These are phyloP conservation scores for Endotricha flammealis DNA, from an alignment of 2,888 invertebrate genomes.

Conservation along the genomic window DNA sequence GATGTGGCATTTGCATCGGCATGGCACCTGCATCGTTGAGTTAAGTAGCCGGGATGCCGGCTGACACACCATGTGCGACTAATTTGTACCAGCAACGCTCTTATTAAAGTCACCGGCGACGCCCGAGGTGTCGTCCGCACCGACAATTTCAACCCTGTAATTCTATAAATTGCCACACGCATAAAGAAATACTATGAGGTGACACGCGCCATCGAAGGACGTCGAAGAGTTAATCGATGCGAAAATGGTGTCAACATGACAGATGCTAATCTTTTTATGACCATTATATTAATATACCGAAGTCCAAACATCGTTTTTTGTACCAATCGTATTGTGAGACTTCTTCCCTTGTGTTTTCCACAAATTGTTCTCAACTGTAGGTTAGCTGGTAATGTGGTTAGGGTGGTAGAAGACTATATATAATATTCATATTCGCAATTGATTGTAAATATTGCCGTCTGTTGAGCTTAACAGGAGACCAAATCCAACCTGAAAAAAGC, in stretches of 20 bases:
- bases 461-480: no score
- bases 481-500: no score
- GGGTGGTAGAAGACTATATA: no score
- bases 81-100: constrained; percentile 66
- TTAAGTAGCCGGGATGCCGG: constrained; percentile 54
- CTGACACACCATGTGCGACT: constrained; percentile 75
- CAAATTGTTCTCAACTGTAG: no score
- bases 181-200: constrained; percentile 45
- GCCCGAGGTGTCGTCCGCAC: constrained; percentile 68
- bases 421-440: no score
- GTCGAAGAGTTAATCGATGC: constrained; percentile 20
- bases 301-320: no score
- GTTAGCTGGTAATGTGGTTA: no score
- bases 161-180: constrained; percentile 67
- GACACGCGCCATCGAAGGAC: constrained; percentile 34
- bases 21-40: constrained; percentile 53
- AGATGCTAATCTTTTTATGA: constrained; percentile 24
- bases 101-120: constrained; percentile 60
- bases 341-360: no score
- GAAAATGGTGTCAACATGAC: constrained; percentile 11
- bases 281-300: no score
- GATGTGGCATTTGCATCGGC: constrained; percentile 52
- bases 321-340: no score
- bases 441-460: no score
- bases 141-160: constrained; percentile 57